These are phyloP conservation scores for Coilia nasus DNA, from an alignment of 2,797 vertebrate genomes.

Conservation along the genomic window DNA sequence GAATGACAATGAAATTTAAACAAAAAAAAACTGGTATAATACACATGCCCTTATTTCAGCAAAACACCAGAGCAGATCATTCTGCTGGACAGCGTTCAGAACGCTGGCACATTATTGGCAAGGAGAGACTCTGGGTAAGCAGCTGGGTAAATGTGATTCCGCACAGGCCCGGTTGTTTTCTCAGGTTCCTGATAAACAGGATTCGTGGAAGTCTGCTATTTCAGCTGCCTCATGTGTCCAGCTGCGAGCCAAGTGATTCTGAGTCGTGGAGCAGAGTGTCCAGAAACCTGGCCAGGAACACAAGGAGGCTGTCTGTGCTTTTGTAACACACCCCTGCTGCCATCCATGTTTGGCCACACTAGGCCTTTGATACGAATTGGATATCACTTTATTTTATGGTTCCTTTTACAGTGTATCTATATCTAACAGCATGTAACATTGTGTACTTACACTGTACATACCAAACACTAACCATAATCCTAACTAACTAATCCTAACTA, in stretches of 20 bases:
- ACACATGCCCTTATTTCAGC: background rate
- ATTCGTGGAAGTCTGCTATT: conserved; percentile 27
- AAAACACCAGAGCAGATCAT: background rate
- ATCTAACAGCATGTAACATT: too few relatives aligned
- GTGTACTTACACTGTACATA: too few relatives aligned
- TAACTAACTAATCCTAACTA: too few relatives aligned
- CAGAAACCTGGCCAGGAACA: conserved; percentile 24
- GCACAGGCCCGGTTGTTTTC: conserved; percentile 27
- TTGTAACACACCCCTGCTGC: background rate
- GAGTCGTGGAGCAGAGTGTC: background rate
- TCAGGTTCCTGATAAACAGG: conserved; percentile 40
- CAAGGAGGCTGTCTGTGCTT: conserved; percentile 5
- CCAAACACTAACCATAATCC: too few relatives aligned
- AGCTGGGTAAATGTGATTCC: conserved; percentile 35
- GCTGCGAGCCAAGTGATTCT: background rate
- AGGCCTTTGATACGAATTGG: background rate
- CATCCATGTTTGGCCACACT: background rate
- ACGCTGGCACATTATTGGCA: background rate
- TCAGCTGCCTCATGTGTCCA: conserved; percentile 19
- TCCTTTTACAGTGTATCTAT: background rate
- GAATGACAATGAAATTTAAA: background rate
- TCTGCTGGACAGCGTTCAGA: background rate
- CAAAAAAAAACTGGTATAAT: background rate
- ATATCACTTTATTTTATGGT: background rate
- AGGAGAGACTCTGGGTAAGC: background rate